Evolutionary conservation across 2,113 vertebrate genomes (phyloP).

Genomic region (Illadopsis cleaveri): DNA sequence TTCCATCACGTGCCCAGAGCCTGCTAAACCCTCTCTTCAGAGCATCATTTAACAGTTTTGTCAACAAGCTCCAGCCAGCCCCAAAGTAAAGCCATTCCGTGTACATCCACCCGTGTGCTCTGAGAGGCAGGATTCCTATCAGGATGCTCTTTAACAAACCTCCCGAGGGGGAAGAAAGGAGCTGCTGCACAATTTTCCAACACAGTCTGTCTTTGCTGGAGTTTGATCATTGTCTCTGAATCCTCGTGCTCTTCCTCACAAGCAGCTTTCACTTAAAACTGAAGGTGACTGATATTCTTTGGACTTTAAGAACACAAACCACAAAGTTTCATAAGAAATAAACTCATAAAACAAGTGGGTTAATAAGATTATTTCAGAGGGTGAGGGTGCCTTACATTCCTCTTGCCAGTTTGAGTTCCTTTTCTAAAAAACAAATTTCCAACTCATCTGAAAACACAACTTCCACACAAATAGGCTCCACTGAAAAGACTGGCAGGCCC

Average conservation of each 20-base stretch:
- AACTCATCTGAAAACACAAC: background rate
- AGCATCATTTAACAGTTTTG: background rate
- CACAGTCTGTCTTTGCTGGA: background rate
- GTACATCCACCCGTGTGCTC: background rate
- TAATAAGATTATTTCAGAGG: conserved; percentile 22
- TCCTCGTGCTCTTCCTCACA: background rate
- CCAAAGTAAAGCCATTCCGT: background rate
- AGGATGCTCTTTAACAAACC: background rate
- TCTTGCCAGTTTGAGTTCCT: background rate
- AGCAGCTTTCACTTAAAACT: background rate
- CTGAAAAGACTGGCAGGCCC: background rate
- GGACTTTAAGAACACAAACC: background rate
- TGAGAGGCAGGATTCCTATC: background rate
- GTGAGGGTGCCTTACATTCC: background rate
- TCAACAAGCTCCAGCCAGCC: background rate
- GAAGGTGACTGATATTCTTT: background rate
- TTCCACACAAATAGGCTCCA: background rate
- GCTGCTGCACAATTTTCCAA: background rate
- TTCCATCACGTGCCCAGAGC: background rate
- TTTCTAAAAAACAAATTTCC: background rate
- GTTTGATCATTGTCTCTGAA: background rate
- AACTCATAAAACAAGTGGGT: conserved; percentile 24
- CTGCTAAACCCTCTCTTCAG: background rate
- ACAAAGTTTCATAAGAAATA: conserved; percentile 7
- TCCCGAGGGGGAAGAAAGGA: background rate